Percentiles rank a stretch among this genome's conserved stretches.
These are phyloP conservation scores for Microcebus tavaratra DNA, from an alignment of 2,113 vertebrate genomes.

Conservation along the genomic window DNA sequence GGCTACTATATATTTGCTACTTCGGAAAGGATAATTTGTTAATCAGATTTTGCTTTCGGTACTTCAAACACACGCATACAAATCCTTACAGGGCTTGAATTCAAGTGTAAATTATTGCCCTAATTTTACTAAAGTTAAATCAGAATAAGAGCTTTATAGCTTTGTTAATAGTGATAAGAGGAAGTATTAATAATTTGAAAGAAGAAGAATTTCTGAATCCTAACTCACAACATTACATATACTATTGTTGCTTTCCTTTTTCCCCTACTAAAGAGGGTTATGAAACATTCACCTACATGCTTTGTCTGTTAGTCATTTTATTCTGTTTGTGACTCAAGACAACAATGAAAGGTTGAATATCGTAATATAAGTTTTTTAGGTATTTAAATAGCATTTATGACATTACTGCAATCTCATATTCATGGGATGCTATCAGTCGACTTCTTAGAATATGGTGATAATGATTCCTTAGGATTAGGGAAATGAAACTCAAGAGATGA, in stretches of 20 bases:
- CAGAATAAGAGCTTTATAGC: not conserved
- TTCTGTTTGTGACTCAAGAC: not conserved
- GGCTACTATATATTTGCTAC: not conserved
- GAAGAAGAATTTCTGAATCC: not conserved
- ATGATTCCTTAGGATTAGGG: not conserved
- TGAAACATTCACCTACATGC: not conserved
- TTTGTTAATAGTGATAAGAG: not conserved
- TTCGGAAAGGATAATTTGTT: not conserved
- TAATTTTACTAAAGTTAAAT: conserved; percentile 30
- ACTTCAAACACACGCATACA: not conserved
- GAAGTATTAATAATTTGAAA: not conserved
- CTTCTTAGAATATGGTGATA: not conserved
- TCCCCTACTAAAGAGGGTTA: not conserved
- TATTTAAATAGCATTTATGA: not conserved
- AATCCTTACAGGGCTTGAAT: not conserved
- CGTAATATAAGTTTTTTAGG: not conserved
- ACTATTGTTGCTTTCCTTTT: not conserved
- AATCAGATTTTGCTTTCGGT: conserved; percentile 24
- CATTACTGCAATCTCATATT: not conserved
- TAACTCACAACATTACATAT: not conserved
- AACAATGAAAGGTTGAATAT: not conserved
- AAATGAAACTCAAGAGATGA: not conserved
- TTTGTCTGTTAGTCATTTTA: not conserved
- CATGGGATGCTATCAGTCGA: not conserved
- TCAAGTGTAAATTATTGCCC: not conserved